Percentiles rank a stretch among this genome's conserved stretches.
Evolutionary conservation across 2,888 invertebrate species (phyloP).

Genomic region (Microplitis deprimator): DNA sequence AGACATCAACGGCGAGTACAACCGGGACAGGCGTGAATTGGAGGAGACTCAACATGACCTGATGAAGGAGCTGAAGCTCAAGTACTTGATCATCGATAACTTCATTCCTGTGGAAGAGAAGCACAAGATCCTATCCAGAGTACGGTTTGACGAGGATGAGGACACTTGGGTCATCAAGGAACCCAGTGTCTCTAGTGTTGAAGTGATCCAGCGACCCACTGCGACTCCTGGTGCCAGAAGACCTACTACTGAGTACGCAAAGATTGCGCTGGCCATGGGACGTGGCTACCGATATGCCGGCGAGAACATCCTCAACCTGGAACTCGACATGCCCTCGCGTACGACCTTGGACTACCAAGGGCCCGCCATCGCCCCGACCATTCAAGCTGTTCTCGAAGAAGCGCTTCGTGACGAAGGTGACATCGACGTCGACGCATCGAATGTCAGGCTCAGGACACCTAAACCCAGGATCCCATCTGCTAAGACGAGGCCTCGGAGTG

Average conservation of each 20-base stretch:
- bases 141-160: constrained; percentile 86
- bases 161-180: constrained; percentile 80
- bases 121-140: constrained; percentile 80
- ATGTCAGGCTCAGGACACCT: constrained; percentile 57
- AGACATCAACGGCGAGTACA: constrained; percentile 90
- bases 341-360: constrained; percentile 84
- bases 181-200: constrained; percentile 68
- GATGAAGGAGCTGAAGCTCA: constrained; percentile 90
- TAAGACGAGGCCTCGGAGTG: constrained; percentile 64
- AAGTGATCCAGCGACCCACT: constrained; percentile 75
- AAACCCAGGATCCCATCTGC: constrained; percentile 63
- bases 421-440: constrained; percentile 69
- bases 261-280: constrained; percentile 73
- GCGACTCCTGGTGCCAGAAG: constrained; percentile 78
- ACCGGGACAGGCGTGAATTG: constrained; percentile 91
- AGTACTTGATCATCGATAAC: constrained; percentile 89
- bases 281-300: constrained; percentile 72
- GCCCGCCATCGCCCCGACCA: constrained; percentile 80
- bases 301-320: constrained; percentile 83
- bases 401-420: constrained; percentile 68
- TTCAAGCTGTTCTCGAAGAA: constrained; percentile 74
- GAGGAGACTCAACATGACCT: constrained; percentile 94
- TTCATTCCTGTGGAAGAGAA: constrained; percentile 90
- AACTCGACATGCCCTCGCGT: constrained; percentile 82
- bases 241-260: constrained; percentile 77